Conservation (phyloP, 2,888 invertebrate species). For the Caenorhabditis japonica region DNA sequence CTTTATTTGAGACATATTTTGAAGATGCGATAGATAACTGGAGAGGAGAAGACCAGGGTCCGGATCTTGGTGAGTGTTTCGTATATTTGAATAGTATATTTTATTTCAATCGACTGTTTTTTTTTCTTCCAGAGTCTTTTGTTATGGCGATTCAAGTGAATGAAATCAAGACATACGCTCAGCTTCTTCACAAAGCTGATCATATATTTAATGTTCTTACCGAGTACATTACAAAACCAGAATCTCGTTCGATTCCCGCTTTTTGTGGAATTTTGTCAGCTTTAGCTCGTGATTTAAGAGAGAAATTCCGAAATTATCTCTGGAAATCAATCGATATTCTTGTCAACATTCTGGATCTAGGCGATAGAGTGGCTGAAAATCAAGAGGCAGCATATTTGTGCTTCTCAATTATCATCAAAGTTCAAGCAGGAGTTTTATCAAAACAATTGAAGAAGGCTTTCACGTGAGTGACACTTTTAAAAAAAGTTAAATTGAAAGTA, state of each 20-base stretch:
- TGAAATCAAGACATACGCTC: constrained; percentile 86
- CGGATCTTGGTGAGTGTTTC: constrained; percentile 44
- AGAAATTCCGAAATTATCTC: constrained; percentile 65
- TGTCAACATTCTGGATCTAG: constrained; percentile 56
- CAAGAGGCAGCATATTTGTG: constrained; percentile 89
- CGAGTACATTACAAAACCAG: constrained; percentile 84
- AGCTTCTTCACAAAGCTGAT: constrained; percentile 83
- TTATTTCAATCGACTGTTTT: no score
- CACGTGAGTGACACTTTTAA: constrained; percentile 47
- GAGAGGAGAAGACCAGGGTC: constrained; percentile 47
- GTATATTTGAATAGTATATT: no score
- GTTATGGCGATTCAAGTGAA: constrained; percentile 83
- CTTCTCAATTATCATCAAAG: constrained; percentile 91
- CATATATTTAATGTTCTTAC: constrained; percentile 80
- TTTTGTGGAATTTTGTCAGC: constrained; percentile 64
- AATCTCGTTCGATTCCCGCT: constrained; percentile 46
- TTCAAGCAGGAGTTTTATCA: constrained; percentile 87
- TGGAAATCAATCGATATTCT: constrained; percentile 63
- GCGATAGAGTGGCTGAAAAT: constrained; percentile 53
- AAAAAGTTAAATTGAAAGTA: neutral
- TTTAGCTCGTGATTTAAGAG: constrained; percentile 63
- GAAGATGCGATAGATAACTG: constrained; percentile 40
- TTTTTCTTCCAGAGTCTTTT: constrained; percentile 83
- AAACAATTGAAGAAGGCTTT: constrained; percentile 82
- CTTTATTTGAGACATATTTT: constrained; percentile 46